phyloP scores from a whole-genome alignment of 2,888 invertebrate species.

The Acrobasis repandana region DNA sequence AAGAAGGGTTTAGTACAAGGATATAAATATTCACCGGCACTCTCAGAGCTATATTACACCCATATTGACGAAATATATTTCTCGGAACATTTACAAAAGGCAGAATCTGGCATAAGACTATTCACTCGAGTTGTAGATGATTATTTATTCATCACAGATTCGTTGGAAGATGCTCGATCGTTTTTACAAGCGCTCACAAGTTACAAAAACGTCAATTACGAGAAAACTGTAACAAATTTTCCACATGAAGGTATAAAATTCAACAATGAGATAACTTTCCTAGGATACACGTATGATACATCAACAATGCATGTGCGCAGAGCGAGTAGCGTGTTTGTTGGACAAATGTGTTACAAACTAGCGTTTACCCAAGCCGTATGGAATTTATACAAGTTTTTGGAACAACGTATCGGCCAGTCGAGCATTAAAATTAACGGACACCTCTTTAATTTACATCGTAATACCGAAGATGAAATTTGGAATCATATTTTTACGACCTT shows the following conservation, averaged over 20 bases:
- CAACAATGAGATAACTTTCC: slow-evolving; percentile 61
- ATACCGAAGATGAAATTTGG: slow-evolving; percentile 66
- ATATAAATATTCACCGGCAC: slow-evolving; percentile 75
- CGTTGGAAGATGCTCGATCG: slow-evolving; percentile 56
- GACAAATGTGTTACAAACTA: slow-evolving; percentile 77
- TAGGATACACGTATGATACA: slow-evolving; percentile 70
- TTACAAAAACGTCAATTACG: slow-evolving; percentile 70
- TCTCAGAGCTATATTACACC: slow-evolving; percentile 73
- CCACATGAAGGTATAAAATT: slow-evolving; percentile 49
- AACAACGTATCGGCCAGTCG: slow-evolving; percentile 70
- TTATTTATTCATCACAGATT: slow-evolving; percentile 72
- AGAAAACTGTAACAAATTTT: slow-evolving; percentile 72
- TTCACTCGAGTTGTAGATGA: slow-evolving; percentile 76
- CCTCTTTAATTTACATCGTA: slow-evolving; percentile 66
- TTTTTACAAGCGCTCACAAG: slow-evolving; percentile 64
- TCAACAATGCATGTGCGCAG: slow-evolving; percentile 62
- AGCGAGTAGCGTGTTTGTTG: slow-evolving; percentile 62
- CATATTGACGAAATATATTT: slow-evolving; percentile 66
- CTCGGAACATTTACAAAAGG: slow-evolving; percentile 43
- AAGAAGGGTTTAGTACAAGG: slow-evolving; percentile 74
- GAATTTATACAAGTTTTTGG: slow-evolving; percentile 63
- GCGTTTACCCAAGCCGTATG: slow-evolving; percentile 58
- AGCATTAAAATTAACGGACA: slow-evolving; percentile 71
- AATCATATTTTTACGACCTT: slow-evolving; percentile 68
- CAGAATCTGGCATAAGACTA: slow-evolving; percentile 48